Conservation (phyloP, 2,797 vertebrate genomes). For the Sebastes matsubarae region DNA sequence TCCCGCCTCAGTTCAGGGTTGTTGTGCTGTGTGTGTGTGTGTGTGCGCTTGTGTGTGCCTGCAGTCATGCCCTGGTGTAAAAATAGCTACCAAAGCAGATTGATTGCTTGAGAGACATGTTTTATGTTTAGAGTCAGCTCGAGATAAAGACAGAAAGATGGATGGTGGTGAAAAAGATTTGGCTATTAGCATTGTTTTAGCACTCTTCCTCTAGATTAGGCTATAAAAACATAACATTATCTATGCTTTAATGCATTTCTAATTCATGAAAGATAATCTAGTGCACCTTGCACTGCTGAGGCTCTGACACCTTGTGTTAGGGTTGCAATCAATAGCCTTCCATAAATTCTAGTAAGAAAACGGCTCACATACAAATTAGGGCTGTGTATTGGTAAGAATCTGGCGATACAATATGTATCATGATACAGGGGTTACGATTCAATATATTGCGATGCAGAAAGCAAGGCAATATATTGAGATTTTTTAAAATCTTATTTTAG, state of each 20-base stretch:
- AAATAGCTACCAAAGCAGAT: conserved; percentile 56
- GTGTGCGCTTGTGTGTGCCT: background rate
- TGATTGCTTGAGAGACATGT: conserved; percentile 43
- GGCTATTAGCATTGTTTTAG: conserved; percentile 7
- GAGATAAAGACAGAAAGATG: conserved; percentile 19
- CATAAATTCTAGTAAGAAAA: background rate
- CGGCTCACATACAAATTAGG: background rate
- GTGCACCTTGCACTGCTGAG: background rate
- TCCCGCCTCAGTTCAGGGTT: conserved; percentile 39
- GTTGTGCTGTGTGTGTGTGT: conserved; percentile 4
- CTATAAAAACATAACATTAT: background rate
- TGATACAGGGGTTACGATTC: no score
- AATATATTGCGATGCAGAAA: no score
- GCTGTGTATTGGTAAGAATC: no score
- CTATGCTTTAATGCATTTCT: background rate
- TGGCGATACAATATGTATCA: no score
- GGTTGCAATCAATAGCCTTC: background rate
- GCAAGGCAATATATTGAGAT: no score
- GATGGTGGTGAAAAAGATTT: conserved; percentile 16
- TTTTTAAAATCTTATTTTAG: no score
- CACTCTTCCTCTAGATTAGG: background rate
- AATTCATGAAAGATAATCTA: background rate
- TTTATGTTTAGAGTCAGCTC: conserved; percentile 24
- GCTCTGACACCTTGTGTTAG: background rate
- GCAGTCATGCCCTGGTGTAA: conserved; percentile 38